Base-by-base conservation (phyloP, 2,888 invertebrate genomes). In the Sinohyriopsis cumingii region DNA sequence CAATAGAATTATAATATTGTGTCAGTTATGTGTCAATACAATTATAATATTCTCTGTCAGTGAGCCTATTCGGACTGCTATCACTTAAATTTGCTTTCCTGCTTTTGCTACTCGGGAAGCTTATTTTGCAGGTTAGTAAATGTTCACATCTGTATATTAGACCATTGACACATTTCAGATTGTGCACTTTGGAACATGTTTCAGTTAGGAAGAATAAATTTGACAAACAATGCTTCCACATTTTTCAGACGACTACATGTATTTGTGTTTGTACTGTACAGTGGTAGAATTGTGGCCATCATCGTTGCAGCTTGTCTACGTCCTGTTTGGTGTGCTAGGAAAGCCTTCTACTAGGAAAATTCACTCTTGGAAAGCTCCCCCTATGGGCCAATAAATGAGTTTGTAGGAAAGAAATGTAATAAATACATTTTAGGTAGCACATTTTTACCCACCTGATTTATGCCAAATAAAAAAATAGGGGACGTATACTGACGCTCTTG, bases 11-110 rank as follows among this genome's bases (percentile, higher is more conserved):
- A n/a, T n/a, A n/a, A n/a, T n/a, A n/a, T n/a, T n/a, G n/a, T n/a
- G n/a, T n/a, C n/a, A n/a, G n/a, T n/a, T n/a, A n/a, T n/a, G n/a
- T n/a, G n/a, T n/a, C n/a, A n/a, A n/a, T n/a, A n/a, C n/a, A n/a
- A n/a, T 77, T 61, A 53, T 54, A 24, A 33, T 59, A 53, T 63
- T n/a, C 59, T 45, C 64, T 83, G 9, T 91, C 94, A 6, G 95
- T 95, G 0, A 91, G 94, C 5, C 75, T 91, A 20, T 95, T 93
- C 87, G 96, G 96, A 2, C 88, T 93, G 0, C 85, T 95, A 20
- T 94, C 95, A 20, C 95, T 96, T 79, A 93, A 91, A 0, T 90
- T 96, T 81, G 95, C 97, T 7, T 96, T 96, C 84, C 92, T 95
- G 12, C 95, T 97, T 22, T 95, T 96, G 85, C 93, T 94, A 70